Percentiles rank a stretch among this genome's conserved stretches.
These are phyloP conservation scores for Epicauta chinensis DNA, from an alignment of 1,140 invertebrate genomes.

Conservation along the genomic window DNA sequence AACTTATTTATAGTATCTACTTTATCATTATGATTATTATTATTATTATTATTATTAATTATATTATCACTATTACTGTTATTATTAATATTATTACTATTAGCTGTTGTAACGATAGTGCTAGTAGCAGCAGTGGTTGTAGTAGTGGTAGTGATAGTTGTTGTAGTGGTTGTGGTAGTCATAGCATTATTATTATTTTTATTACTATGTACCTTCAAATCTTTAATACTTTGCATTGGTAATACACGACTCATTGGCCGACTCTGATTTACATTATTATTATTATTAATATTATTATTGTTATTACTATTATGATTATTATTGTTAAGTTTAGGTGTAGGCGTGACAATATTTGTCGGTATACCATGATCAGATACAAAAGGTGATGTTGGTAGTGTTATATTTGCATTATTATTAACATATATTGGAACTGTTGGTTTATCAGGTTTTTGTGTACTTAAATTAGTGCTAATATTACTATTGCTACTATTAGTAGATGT, in stretches of 20 bases:
- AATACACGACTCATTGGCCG: constrained; percentile 69
- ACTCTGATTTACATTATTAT: constrained; percentile 37
- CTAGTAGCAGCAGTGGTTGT: too few species aligned
- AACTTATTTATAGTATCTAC: too few species aligned
- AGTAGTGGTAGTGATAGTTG: too few species aligned
- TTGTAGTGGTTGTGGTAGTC: too few species aligned
- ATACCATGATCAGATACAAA: constrained; percentile 51
- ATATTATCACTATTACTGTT: too few species aligned
- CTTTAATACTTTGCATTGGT: constrained; percentile 56
- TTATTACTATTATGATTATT: too few species aligned
- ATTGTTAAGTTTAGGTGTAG: constrained; percentile 46
- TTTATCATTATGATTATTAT: too few species aligned
- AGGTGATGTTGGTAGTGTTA: constrained; percentile 53
- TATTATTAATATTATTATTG: too few species aligned
- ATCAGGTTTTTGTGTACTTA: constrained; percentile 7
- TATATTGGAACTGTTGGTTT: constrained; percentile 15
- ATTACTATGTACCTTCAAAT: constrained; percentile 24
- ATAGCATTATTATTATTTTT: not conserved
- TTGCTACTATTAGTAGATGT: too few species aligned
- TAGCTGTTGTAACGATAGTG: too few species aligned
- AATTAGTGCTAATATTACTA: constrained; percentile 2
- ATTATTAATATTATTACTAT: too few species aligned
- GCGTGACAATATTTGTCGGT: constrained; percentile 62
- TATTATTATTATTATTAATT: too few species aligned
- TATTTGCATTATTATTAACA: constrained; percentile 40